Evolutionary conservation across 2,888 invertebrate genomes (phyloP), one percentile per base, ranked within the genome.

Genomic region (Hirtodrosophila confusa): DNA sequence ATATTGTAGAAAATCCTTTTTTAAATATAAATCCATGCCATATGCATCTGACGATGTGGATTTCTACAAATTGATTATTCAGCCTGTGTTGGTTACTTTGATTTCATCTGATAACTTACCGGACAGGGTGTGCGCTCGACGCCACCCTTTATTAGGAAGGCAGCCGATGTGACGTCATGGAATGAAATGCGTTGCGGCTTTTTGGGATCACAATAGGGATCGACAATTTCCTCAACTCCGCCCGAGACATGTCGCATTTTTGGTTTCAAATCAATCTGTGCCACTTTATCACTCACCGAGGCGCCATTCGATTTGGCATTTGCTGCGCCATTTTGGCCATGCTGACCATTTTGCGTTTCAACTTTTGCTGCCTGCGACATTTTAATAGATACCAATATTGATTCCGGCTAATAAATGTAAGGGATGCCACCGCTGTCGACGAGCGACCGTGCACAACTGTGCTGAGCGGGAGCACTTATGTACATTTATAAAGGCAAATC

Each of bases 1-100:
- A 72, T 94, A 95, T 92, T 98, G 98, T 10, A 97, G 93, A 90
- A 97, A 98, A 91, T 99, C 98, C 90, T 98, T 98, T 92, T 98
- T 99, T 80, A 98, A 93, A 91, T 94, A 98, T 72, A 99, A 93
- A 33, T 98, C 95, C 95, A 98, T 96, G 43, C 95, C 96, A 56
- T 95, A 94, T 45, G 93, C 88, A 3, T 94, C 92, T 0, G 97
- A 97, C 91, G 98, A 93, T 83, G 96, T 95, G 0, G 97, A 97
- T 92, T 93, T 94, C 97, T 98, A 91, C 35, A 92, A 90, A 17
- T 44, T 6, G 12, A 4, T 23, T 27, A n/a, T 43, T 24, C 45
- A 9, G 35, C 44, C 6, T 23, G 23, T 7, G 45, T 7, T 5
- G 7, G 17, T 17, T 8, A 41, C 12, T 35, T 4, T 27, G 2